Evolutionary conservation across 2,888 invertebrate species (phyloP), one percentile per base, ranked within the genome.

Genomic region (Melitaea athalia): DNA sequence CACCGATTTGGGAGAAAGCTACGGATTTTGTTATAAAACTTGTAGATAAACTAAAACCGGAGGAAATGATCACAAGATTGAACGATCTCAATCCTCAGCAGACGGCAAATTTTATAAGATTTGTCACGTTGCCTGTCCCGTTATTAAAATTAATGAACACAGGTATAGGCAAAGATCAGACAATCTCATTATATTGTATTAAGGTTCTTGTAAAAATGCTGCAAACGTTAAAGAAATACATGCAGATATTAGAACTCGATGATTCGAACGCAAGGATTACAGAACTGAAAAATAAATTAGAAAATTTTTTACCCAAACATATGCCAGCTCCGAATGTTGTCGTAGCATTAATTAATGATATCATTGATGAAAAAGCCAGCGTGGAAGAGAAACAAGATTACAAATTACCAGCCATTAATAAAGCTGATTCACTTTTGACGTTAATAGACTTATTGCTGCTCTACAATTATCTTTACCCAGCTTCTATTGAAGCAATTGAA

Each of bases 161-260:
- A 11, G 85, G 83, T 67, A 77, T 91, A 8, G 86, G 85, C 0
- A 85, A 86, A 72, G 90, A 92, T 71, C 80, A 79, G 69, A 81
- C 84, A 7, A 83, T 94, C 43, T 93, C 92, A 59, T 76, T 92
- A 49, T 88, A 93, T 70, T 90, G 93, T 74, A 78, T 93, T 6
- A 85, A 86, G 68, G 85, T 94, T 33, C 82, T 95, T 57, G 93
- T 94, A 33, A 90, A 94, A 77, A 91, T 95, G 82, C 84, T 94
- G 65, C 84, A 89, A 65, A 94, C 94, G 68, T 84, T 93, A 50
- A 89, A 87, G 61, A 79, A 93, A 64, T 94, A 93, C 67, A 92
- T 95, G 64, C 89, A 93, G 75, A 84, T 94, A 57, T 81, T 95
- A 45, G 89, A 93, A 60, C 78, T 81, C 59, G 84, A 84, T 72